Evolutionary conservation across 2,113 vertebrate species (phyloP).

Genomic region (Halichoerus grypus): DNA sequence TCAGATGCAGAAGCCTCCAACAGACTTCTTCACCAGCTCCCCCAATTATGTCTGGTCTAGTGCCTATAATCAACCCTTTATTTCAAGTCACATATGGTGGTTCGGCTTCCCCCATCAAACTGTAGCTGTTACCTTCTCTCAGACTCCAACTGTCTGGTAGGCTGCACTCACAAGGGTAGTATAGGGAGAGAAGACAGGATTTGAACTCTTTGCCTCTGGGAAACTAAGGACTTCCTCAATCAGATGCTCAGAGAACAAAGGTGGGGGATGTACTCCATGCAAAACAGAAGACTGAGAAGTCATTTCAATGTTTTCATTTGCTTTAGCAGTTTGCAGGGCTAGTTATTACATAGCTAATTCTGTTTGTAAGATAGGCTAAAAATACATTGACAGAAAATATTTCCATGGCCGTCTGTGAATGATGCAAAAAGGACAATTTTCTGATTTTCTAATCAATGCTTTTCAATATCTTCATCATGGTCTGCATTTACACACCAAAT

Average conservation of each 20-base stretch:
- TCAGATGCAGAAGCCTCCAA: background rate
- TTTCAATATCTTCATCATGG: background rate
- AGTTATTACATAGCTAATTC: background rate
- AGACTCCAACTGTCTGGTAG: background rate
- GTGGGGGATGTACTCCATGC: too few species aligned
- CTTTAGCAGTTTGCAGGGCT: background rate
- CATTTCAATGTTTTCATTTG: background rate
- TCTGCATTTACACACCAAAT: background rate
- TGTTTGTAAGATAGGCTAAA: background rate
- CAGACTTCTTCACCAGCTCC: background rate
- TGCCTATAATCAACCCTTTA: background rate
- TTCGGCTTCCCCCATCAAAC: background rate
- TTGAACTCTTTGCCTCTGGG: background rate
- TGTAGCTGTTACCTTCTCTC: background rate
- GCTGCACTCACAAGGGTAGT: background rate
- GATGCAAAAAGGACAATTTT: background rate
- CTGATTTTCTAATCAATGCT: background rate
- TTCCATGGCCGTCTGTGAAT: background rate
- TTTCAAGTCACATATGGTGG: rapidly evolving
- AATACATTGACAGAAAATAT: background rate
- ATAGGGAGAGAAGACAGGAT: background rate
- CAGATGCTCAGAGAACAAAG: background rate
- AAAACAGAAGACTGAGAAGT: background rate
- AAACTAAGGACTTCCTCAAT: background rate
- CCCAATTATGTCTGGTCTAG: background rate